Conservation (phyloP, 2,797 vertebrate genomes). For the Myiotriccus ornatus region DNA sequence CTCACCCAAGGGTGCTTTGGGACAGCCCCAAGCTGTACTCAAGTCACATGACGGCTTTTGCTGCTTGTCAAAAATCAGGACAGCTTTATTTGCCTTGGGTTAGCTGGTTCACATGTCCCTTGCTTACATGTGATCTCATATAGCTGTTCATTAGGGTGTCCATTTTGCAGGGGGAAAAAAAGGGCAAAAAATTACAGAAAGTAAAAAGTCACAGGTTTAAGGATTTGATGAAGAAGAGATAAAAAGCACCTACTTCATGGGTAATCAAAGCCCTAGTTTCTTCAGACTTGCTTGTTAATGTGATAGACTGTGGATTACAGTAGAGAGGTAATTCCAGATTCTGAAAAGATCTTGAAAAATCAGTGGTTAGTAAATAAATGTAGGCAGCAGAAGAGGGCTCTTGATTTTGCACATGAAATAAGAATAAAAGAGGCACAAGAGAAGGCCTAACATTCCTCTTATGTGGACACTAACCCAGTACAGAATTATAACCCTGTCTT, state of each 20-base stretch:
- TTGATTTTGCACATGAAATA: neutral
- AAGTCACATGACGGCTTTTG: neutral
- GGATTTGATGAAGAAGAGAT: neutral
- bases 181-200: neutral
- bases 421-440: neutral
- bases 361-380: neutral
- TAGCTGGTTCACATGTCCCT: neutral
- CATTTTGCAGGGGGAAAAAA: fast-evolving
- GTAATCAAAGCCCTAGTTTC: neutral
- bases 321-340: neutral
- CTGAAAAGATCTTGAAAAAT: neutral
- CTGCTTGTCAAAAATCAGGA: neutral
- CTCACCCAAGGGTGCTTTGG: neutral
- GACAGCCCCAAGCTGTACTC: neutral
- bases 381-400: neutral
- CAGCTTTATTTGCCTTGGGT: neutral
- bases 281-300: neutral
- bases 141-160: neutral
- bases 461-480: neutral
- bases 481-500: neutral
- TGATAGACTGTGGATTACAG: neutral
- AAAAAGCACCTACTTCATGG: neutral
- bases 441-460: neutral
- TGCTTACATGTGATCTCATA: neutral
- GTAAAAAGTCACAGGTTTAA: neutral